Conservation (phyloP, 2,888 invertebrate genomes). For the Xestia ashworthii region DNA sequence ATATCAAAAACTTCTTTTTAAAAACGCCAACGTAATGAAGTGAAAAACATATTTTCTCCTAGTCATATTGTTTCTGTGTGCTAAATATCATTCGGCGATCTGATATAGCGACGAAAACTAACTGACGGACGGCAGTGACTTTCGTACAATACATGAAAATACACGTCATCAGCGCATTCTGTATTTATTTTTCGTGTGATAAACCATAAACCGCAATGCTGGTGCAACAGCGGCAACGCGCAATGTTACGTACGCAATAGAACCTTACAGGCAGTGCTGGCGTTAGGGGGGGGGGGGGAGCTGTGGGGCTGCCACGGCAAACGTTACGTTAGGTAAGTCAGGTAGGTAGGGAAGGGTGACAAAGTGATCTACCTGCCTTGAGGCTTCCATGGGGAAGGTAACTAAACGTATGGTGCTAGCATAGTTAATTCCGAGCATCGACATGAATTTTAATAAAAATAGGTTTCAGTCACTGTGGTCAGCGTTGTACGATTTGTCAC, state of each 20-base stretch:
- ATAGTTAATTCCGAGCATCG: background rate
- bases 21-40: background rate
- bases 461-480: too few species aligned
- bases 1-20: background rate
- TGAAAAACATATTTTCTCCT: background rate
- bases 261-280: background rate
- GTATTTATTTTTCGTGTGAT: background rate
- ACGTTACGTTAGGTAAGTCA: too few species aligned
- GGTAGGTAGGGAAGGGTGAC: background rate
- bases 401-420: background rate
- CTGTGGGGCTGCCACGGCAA: too few species aligned
- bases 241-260: background rate
- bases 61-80: background rate
- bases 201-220: background rate
- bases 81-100: background rate
- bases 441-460: too few species aligned
- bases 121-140: background rate
- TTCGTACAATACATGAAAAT: background rate
- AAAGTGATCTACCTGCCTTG: background rate
- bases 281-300: too few species aligned
- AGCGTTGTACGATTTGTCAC: too few species aligned
- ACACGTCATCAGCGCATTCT: background rate
- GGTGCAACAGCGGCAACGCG: background rate
- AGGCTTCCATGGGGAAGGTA: background rate
- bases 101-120: background rate